Evolutionary conservation across 2,888 invertebrate genomes (phyloP), one percentile per base, ranked within the genome.

Genomic region (Carcina quercana): DNA sequence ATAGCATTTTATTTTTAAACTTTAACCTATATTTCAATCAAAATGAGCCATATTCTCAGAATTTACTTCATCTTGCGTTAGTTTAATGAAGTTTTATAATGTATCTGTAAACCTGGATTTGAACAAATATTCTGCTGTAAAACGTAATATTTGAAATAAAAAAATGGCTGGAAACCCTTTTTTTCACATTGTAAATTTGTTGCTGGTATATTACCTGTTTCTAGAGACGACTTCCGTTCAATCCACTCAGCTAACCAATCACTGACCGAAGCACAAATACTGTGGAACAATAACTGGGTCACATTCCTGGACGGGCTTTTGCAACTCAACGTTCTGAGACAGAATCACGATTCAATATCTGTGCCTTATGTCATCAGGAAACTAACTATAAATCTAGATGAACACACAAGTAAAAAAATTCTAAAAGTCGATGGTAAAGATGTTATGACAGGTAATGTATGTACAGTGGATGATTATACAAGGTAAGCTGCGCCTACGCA

Each of bases 291-390:
- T 32, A 92, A 93, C 59, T 96, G 95, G 94, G 88, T 91, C 0
- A 87, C 91, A 2, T 90, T 93, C 47, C 80, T 96, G 49, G 95
- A 96, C 63, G 90, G 91, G 0, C 87, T 96, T 85, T 66, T 96
- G 8, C 96, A 96, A 70, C 86, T 93, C 35, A 84, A 87, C 30
- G 83, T 90, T 10, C 54, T 93, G n/a, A 85, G 86, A 15, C 74
- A 86, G 25, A 74, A 86, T 8, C 75, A 87, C 1, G 85, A 89
- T 29, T 80, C 86, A 1, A 71, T 92, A 1, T 76, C 87, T 26
- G 73, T 91, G 11, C 91, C 92, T 0, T 88, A 87, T 0, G 47
- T 47, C 4, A 58, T 74, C 2, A 52, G 53, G 25, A 50, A 38
- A 12, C 42, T 72, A 0, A 27, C 28, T 13, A 66, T 74, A 13